Percentiles rank a stretch among this genome's conserved stretches.
Evolutionary conservation across 1,140 invertebrate genomes (phyloP).

Genomic region (Chrysoperla carnea): DNA sequence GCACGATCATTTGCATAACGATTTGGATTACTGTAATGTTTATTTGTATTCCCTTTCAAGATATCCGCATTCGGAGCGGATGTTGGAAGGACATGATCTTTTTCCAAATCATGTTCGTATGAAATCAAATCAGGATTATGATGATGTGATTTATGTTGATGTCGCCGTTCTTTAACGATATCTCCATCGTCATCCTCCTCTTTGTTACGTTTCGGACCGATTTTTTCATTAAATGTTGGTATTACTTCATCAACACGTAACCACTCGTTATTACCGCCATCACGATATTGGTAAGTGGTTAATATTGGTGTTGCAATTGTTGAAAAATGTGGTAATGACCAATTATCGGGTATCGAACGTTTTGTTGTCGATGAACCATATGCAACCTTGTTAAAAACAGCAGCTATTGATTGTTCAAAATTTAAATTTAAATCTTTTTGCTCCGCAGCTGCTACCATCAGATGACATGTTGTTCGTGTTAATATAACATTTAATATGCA

Average conservation of each 20-base stretch:
- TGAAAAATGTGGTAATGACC: constrained; percentile 34
- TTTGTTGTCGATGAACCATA: constrained; percentile 44
- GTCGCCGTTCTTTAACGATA: constrained; percentile 9
- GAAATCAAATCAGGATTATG: constrained; percentile 9
- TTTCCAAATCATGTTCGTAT: constrained; percentile 44
- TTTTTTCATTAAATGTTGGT: constrained; percentile 5
- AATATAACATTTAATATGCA: too few species aligned
- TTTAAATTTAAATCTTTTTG: constrained; percentile 11
- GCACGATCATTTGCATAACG: constrained; percentile 21
- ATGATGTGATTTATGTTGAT: constrained; percentile 6
- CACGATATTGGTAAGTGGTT: constrained; percentile 28
- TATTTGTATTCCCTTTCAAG: constrained; percentile 49
- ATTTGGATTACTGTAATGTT: constrained; percentile 45
- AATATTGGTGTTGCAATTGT: constrained; percentile 39
- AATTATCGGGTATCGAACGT: constrained; percentile 41
- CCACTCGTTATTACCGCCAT: constrained; percentile 19
- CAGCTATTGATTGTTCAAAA: constrained; percentile 40
- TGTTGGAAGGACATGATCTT: constrained; percentile 45
- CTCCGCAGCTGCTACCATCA: too few species aligned
- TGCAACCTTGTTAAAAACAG: constrained; percentile 46
- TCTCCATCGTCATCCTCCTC: constrained; percentile 7
- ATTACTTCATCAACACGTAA: constrained; percentile 16
- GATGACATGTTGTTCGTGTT: too few species aligned
- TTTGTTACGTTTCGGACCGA: constrained; percentile 6
- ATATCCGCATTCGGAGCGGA: constrained; percentile 52